Evolutionary conservation across 64 coral and sea anemone genomes (phyloP), one percentile per base, ranked within the genome.

Genomic region (Porites australiensis): DNA sequence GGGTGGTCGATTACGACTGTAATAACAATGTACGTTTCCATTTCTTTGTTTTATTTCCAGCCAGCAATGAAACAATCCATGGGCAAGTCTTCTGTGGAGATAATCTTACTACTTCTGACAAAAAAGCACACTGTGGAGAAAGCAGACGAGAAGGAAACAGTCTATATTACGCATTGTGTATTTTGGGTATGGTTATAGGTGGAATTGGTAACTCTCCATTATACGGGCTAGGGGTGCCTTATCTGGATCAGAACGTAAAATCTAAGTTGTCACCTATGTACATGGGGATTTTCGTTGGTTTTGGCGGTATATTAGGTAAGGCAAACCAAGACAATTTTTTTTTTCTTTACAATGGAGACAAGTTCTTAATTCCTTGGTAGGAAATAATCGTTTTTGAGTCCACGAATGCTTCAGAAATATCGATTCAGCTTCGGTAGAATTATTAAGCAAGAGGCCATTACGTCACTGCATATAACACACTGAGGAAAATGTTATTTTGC

Each of bases 181-280:
- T 91, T 49, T 6, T 95, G 53, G 89, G 89, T 21, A 95, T 95
- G 94, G 70, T 92, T 60, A 83, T 95, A 23, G 75, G 86, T 13
- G 94, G 94, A 2, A 72, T 55, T 5, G 94, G 89, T 46, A 75
- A 74, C 19, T 87, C 94, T 47, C 94, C 94, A 47, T 80, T 95
- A 84, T 54, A 64, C 43, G 86, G 80, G 22, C 53, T 95, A 61
- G 94, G 89, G 58, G 70, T 92, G 7, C 94, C 94, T 12, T 92
- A 95, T 82, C n/a, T 95, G 54, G 94, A 95, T 65, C 89, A 95
- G 47, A 95, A 95, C 67, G 83, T 95, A 50, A 95, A 59, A 51
- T 50, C 79, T 11, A 85, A 95, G 58, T 53, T 65, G 54, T 66
- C 86, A 10, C 89, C 94, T 2, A 92, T 95, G 83, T 95, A 95